phyloP scores from a whole-genome alignment of 2,797 vertebrate genomes.

The Pristis pectinata region DNA sequence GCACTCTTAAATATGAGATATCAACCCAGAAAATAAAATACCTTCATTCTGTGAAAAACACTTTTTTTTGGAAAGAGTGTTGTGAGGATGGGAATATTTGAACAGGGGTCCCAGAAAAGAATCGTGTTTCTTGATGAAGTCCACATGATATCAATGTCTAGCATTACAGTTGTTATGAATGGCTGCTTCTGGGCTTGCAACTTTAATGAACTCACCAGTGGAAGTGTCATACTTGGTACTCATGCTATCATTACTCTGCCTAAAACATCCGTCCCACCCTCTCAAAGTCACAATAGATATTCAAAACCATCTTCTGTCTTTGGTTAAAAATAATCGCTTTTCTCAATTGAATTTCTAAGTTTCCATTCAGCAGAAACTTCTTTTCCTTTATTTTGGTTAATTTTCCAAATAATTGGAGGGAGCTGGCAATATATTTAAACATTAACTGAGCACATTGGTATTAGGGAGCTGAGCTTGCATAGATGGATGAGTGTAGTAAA shows the following conservation, averaged over 20 bases:
- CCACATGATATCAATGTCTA: background rate
- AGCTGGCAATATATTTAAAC: background rate
- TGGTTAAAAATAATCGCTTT: background rate
- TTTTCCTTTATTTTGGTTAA: background rate
- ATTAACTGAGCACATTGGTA: background rate
- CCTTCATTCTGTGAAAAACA: background rate
- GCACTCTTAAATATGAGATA: background rate
- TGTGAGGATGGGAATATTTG: background rate
- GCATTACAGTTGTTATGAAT: background rate
- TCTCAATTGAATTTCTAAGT: background rate
- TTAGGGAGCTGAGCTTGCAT: background rate
- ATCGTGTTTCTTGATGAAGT: background rate
- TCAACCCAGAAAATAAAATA: background rate
- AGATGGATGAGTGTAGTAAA: background rate
- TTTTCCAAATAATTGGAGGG: background rate
- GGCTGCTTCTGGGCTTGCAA: background rate
- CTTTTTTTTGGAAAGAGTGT: background rate
- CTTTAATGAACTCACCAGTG: background rate
- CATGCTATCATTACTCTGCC: background rate
- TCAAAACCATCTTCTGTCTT: background rate
- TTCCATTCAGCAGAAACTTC: background rate
- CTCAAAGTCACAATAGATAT: background rate
- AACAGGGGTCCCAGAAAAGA: background rate
- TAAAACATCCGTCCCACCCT: too few species aligned
- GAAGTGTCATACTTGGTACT: background rate